phyloP scores from a whole-genome alignment of 2,888 invertebrate species.

The Dusona sp. region DNA sequence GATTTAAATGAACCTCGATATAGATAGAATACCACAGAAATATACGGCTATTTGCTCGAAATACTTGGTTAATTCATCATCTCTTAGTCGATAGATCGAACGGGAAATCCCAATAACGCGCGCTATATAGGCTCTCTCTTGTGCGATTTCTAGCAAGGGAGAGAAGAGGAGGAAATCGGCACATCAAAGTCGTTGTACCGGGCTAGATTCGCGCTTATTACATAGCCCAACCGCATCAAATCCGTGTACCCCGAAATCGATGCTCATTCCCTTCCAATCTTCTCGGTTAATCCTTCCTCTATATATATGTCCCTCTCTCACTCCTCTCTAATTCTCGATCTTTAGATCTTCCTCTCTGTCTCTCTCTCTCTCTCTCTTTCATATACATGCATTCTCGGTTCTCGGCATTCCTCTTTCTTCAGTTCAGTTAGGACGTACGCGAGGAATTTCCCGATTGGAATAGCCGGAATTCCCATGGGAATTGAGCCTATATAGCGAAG shows the following conservation, averaged over 20 bases:
- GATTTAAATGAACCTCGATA: not conserved
- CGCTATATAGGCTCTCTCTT: not conserved
- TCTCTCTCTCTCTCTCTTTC: slow-evolving; percentile 27
- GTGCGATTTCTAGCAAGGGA: slow-evolving; percentile 20
- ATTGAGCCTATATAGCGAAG: slow-evolving; percentile 62
- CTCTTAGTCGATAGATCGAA: slow-evolving; percentile 49
- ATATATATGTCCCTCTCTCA: not conserved
- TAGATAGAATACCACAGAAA: not conserved
- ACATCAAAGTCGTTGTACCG: slow-evolving; percentile 45
- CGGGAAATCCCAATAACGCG: slow-evolving; percentile 45
- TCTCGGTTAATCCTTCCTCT: slow-evolving; percentile 33
- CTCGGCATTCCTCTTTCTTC: slow-evolving; percentile 73
- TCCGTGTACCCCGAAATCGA: slow-evolving; percentile 61
- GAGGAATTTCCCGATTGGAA: slow-evolving; percentile 83
- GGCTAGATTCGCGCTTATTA: slow-evolving; percentile 59
- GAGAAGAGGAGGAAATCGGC: slow-evolving; percentile 47
- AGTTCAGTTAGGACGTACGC: slow-evolving; percentile 76
- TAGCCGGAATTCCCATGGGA: slow-evolving; percentile 78
- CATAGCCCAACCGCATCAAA: slow-evolving; percentile 61
- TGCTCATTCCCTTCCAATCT: slow-evolving; percentile 36
- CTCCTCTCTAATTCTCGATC: slow-evolving; percentile 35
- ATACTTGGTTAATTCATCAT: not conserved
- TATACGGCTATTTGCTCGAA: not conserved
- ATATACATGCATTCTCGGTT: slow-evolving; percentile 25
- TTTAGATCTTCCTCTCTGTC: slow-evolving; percentile 30